These are phyloP conservation scores for Pelodytes ibericus DNA, from an alignment of 2,797 vertebrate species.

Conservation along the genomic window DNA sequence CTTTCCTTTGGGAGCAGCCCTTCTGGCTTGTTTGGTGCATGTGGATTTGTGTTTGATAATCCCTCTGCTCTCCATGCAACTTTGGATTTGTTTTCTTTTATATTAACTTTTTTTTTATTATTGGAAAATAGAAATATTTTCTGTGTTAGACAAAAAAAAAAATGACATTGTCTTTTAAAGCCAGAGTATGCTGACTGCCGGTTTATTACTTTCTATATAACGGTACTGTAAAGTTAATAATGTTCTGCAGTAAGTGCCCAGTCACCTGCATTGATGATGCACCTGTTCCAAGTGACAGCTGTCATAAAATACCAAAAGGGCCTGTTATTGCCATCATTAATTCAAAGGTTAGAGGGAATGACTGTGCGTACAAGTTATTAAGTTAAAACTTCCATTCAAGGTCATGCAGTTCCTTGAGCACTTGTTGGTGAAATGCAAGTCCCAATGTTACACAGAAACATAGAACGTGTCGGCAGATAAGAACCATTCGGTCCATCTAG, in stretches of 20 bases:
- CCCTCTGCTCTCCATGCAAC: too few species aligned
- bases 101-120: too few species aligned
- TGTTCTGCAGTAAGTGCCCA: conserved; percentile 14
- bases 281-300: conserved; percentile 46
- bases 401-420: conserved; percentile 14
- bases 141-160: not conserved
- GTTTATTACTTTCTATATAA: conserved; percentile 28
- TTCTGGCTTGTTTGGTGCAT: too few species aligned
- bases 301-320: conserved; percentile 44
- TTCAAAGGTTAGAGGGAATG: conserved; percentile 42
- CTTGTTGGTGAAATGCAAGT: too few species aligned
- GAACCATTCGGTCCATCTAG: too few species aligned
- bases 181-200: not conserved
- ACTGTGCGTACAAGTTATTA: conserved; percentile 23
- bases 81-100: too few species aligned
- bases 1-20: too few species aligned
- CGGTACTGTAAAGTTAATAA: conserved; percentile 36
- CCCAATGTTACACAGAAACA: too few species aligned
- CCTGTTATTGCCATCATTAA: conserved; percentile 45
- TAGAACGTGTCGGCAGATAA: too few species aligned
- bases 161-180: not conserved
- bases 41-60: too few species aligned
- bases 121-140: not conserved
- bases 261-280: conserved; percentile 10
- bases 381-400: conserved; percentile 25